A percentile compares a stretch with the other conserved stretches of the same genome.
These are phyloP conservation scores for Entomyzon cyanotis DNA, from an alignment of 2,113 vertebrate species.

Conservation along the genomic window DNA sequence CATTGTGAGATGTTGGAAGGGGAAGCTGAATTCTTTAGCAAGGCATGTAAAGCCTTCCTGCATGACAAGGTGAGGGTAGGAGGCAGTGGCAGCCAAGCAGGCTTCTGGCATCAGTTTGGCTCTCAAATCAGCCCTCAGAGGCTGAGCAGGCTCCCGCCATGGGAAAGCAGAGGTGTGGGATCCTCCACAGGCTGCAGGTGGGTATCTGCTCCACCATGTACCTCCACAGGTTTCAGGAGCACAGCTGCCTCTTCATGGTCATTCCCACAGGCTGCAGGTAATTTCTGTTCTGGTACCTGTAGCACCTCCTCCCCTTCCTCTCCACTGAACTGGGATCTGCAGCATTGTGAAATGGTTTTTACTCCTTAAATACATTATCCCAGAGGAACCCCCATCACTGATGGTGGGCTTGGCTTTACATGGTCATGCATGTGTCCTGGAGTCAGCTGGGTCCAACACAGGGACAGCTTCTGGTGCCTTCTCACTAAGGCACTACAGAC, in stretches of 20 bases:
- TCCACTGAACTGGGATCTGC: neutral
- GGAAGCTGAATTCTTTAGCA: neutral
- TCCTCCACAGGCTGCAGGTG: neutral
- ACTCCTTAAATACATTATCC: neutral
- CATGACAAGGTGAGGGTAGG: fast-evolving
- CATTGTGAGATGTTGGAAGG: neutral
- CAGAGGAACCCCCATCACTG: neutral
- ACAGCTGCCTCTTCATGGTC: neutral
- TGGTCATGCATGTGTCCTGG: neutral
- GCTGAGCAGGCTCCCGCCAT: neutral
- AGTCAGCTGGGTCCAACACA: neutral
- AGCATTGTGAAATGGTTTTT: neutral
- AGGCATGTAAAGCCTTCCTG: neutral
- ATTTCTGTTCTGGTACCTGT: neutral
- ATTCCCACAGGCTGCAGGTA: neutral
- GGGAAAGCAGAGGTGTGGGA: neutral
- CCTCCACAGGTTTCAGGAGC: neutral
- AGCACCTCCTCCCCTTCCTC: neutral
- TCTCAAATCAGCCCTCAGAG: neutral
- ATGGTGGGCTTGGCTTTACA: neutral
- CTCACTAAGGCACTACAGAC: neutral
- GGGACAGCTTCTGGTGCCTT: neutral
- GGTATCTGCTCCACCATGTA: neutral
- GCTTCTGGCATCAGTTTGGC: neutral
- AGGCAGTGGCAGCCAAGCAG: fast-evolving